Evolutionary conservation across 2,888 invertebrate species (phyloP).

Genomic region (Dasysyrphus tricinctus): DNA sequence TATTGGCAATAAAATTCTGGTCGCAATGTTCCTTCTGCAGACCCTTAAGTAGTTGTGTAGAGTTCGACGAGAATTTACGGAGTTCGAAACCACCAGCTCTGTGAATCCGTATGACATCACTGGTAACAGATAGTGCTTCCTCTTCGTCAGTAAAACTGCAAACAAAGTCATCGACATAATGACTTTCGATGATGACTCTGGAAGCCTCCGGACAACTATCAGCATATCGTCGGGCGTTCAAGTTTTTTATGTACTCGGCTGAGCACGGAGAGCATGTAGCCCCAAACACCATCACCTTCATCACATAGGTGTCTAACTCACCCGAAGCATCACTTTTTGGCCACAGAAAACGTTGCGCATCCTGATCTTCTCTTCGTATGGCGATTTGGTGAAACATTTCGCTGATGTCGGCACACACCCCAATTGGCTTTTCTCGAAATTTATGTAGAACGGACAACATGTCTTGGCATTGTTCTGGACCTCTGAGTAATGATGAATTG

Average conservation of each 20-base stretch:
- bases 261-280: conserved; percentile 42
- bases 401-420: neutral
- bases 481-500: neutral
- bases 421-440: neutral
- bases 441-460: neutral
- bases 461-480: neutral
- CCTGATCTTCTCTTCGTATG: conserved; percentile 13
- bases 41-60: neutral
- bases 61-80: conserved; percentile 38
- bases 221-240: neutral
- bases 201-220: conserved; percentile 12
- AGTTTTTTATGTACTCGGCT: conserved; percentile 22
- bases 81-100: conserved; percentile 26
- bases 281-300: conserved; percentile 50
- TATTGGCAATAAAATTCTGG: neutral
- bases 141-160: conserved; percentile 27
- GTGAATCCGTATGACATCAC: conserved; percentile 27
- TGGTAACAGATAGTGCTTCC: conserved; percentile 10
- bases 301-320: neutral
- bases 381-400: conserved; percentile 2
- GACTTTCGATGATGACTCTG: conserved; percentile 27
- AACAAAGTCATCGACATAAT: conserved; percentile 51
- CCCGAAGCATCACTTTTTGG: neutral
- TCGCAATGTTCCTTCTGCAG: neutral
- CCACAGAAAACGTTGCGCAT: conserved; percentile 38